Base-by-base conservation (phyloP, 37 sponge, comb jelly and placozoan genomes). In the Spongilla lacustris region DNA sequence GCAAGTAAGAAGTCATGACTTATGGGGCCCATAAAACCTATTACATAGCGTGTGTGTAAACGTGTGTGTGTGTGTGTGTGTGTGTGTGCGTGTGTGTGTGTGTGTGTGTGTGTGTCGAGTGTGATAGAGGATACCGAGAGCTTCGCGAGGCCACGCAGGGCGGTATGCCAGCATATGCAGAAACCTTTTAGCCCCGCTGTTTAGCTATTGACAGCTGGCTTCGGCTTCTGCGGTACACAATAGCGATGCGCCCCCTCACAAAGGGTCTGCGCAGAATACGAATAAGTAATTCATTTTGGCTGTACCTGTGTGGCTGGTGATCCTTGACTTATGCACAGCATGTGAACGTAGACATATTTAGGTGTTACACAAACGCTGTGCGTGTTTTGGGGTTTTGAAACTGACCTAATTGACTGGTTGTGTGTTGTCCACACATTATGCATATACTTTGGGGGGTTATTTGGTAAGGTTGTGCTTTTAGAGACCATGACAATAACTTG, bases 11-110 rank as follows among this genome's bases (percentile, higher is more conserved):
- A 72, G 30, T 12, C 1, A 72, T 25, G 75, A 10, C n/a, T n/a
- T n/a, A n/a, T n/a, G 21, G 23, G 23, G 22, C 36, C 34, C 29
- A 0, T 58, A 27, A 33, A 31, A 27, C 2, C 30, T 48, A 28
- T 27, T 32, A 2, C 58, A 67, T n/a, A 27, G 31, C 26, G 31
- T 81, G 71, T 36, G 32, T 82, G 82, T 50, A 67, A 27, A 33
- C 26, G 31, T 81, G 71, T 36, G 32, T 82, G 82, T 2, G 30
- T 82, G 82, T 71, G 69, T 69, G 69, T 32, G 81, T 81, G 69
- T 68, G 81, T 82, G 82, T 71, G 73, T 71, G 82, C 71, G 73
- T 71, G 82, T 46, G 82, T 46, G 82, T 36, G 71, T 41, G 78
- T 77, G 50, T 11, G 48, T 58, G 79, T 79, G 25, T 4, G 79